Base-by-base conservation (phyloP, 2,888 invertebrate species). In the Morpho deidamia region DNA sequence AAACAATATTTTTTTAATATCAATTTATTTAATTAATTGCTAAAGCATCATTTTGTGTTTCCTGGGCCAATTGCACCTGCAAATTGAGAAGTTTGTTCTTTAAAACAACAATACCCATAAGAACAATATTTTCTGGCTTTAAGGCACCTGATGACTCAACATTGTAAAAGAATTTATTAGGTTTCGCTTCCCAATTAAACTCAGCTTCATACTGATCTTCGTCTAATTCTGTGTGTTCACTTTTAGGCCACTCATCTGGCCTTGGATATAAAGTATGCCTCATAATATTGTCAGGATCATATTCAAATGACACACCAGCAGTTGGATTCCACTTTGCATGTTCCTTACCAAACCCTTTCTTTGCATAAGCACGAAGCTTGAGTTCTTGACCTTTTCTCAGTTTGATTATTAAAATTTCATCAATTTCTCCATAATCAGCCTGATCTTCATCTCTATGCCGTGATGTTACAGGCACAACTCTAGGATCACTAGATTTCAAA, bases 271-370 rank as follows among this genome's bases (percentile, higher is more conserved):
- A 89, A 2, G 99, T 99, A 74, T 99, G 99, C 40, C 97, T 91
- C 93, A 99, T 95, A 0, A 95, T 91, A 88, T 99, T 99, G 75
- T 99, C 99, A 0, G 99, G 99, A 86, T 99, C 99, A 86, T 99
- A 99, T 82, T 99, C 99, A 83, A 99, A 99, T 49, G 96, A 95
- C 1, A 99, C 99, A 42, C 99, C 99, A 47, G 97, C 97, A 0
- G 99, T 99, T 3, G 99, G 99, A 88, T 99, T 99, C 99, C 99
- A 99, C 82, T 99, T 99, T 0, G 99, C 99, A 88, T 99, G 99
- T 78, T 99, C 99, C 76, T 99, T 99, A 0, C 99, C 98, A 88
- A 98, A 97, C 8, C 93, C 93, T 90, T 99, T 99, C 71, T 99
- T 98, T 0, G 99, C 99, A 88, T 97, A 99, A 1, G 99, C 99